Evolutionary conservation across 2,888 invertebrate genomes (phyloP).

Genomic region (Hirtodrosophila histrioides): DNA sequence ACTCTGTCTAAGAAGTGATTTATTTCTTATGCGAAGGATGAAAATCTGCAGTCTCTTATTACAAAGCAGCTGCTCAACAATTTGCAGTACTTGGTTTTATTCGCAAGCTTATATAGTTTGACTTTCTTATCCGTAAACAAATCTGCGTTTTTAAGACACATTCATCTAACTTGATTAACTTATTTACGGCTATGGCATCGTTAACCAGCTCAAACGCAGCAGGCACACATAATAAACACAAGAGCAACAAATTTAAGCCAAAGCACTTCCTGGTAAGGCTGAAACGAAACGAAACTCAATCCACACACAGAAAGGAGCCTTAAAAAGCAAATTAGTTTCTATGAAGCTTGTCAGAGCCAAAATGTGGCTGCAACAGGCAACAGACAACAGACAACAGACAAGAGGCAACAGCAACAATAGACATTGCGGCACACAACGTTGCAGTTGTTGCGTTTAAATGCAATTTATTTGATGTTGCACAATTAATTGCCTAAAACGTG

Average conservation of each 20-base stretch:
- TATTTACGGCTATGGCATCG: conserved; percentile 21
- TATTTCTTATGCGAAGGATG: no score
- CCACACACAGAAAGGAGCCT: conserved; percentile 5
- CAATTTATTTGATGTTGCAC: conserved; percentile 78
- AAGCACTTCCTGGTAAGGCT: conserved; percentile 44
- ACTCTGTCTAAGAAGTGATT: no score
- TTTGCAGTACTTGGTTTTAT: no score
- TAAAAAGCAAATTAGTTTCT: conserved; percentile 70
- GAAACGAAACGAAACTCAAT: conserved; percentile 5
- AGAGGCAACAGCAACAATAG: conserved; percentile 22
- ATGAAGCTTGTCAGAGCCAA: conserved; percentile 52
- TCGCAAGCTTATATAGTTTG: no score
- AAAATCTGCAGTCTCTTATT: no score
- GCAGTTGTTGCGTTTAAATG: conserved; percentile 58
- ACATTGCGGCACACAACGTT: conserved; percentile 24
- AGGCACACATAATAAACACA: conserved; percentile 15
- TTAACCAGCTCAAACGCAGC: conserved; percentile 17
- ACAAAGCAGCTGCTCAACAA: no score
- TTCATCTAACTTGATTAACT: conserved; percentile 40
- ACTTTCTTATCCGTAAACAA: conserved; percentile 1
- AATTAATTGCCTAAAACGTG: conserved; percentile 69
- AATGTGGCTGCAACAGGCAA: conserved; percentile 43
- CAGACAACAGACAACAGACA: conserved; percentile 9
- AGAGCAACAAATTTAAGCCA: not conserved
- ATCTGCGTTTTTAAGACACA: conserved; percentile 12